Conservation (phyloP, 2,113 vertebrate genomes). For the Leiothrix lutea region DNA sequence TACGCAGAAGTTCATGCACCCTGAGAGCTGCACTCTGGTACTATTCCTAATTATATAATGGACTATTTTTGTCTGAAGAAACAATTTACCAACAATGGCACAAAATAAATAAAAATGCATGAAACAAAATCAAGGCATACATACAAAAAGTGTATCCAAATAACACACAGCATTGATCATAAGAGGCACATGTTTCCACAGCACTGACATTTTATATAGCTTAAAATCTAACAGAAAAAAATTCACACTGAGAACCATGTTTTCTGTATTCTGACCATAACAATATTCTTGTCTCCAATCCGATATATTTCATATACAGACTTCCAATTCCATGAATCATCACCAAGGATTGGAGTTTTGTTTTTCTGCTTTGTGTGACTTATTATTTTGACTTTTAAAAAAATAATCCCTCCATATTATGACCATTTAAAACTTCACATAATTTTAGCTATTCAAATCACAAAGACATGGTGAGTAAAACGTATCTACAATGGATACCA, state of each 20-base stretch:
- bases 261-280: background rate
- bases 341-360: background rate
- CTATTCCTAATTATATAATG: background rate
- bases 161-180: background rate
- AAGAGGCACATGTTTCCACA: background rate
- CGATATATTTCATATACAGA: background rate
- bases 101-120: background rate
- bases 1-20: background rate
- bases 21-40: background rate
- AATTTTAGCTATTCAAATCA: background rate
- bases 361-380: background rate
- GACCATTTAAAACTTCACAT: background rate
- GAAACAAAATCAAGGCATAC: background rate
- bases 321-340: background rate
- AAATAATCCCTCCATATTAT: background rate
- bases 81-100: background rate
- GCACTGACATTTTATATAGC: background rate
- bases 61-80: background rate
- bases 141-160: background rate
- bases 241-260: background rate
- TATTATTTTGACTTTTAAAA: background rate
- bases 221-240: background rate
- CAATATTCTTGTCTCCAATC: background rate
- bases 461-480: background rate
- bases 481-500: background rate